Evolutionary conservation across 2,113 vertebrate species (phyloP), one percentile per base, ranked within the genome.

Genomic region (Carassius gibelio): DNA sequence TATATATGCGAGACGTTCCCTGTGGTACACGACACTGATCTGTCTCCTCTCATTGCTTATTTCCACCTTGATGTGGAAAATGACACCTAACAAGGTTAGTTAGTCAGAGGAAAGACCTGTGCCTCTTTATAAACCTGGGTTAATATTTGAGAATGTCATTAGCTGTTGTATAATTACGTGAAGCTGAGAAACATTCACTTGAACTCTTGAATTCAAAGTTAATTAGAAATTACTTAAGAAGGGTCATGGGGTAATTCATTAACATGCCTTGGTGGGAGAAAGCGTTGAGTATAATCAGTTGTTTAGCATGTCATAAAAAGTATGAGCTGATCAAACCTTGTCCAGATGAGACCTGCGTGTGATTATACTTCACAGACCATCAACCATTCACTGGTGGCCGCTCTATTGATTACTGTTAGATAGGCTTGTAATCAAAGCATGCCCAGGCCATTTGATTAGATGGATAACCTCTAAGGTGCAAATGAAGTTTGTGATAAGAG

Each of bases 101-200:
- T 76, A 84, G 77, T 81, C 71, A 48, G 68, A 57, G 50, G 59
- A 81, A 26, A 68, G 79, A 81, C 62, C 62, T 81, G 8, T 34
- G 10, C 62, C 50, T 85, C 74, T 82, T 89, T 66, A 80, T 66
- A 55, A 42, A 61, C 59, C 38, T 38, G 84, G 75, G 88, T 87
- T 87, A 89, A 87, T 89, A 72, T 87, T 82, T 81, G 86, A 87
- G 81, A 81, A 84, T 81, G 69, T 84, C 76, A 87, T 89, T 86
- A 88, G 34, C 89, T 91, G 89, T 88, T 71, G 90, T 66, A 89
- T 90, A 93, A 93, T 93, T 93, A 92, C 82, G 84, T 88, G 89
- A 88, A 91, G 89, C 90, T 34, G 86, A 78, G 64, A 86, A 86
- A 92, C 91, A 93, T 92, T 90, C 90, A 92, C 90, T 79, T 81